phyloP scores from a whole-genome alignment of 2,888 invertebrate species.

The Drosophila yooni region DNA sequence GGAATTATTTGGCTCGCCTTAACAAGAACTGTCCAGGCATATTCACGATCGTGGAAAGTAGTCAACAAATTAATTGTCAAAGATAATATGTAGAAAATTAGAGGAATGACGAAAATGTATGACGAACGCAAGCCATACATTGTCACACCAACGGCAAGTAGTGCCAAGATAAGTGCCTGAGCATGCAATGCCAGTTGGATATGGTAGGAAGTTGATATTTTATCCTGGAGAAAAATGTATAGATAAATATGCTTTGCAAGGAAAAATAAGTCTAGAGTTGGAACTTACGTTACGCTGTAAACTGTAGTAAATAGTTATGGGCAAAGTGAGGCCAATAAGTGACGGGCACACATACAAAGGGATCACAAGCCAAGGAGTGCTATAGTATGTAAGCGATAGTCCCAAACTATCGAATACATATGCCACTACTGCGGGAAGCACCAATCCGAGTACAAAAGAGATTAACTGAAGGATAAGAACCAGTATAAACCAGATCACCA shows the following conservation, averaged over 20 bases:
- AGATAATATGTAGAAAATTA: slow-evolving; percentile 78
- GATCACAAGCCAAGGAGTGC: slow-evolving; percentile 86
- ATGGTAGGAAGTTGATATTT: slow-evolving; percentile 63
- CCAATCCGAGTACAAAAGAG: slow-evolving; percentile 78
- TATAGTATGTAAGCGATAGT: slow-evolving; percentile 87
- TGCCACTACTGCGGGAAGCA: slow-evolving; percentile 81
- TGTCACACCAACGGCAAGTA: slow-evolving; percentile 67
- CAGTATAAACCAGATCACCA: slow-evolving; percentile 56
- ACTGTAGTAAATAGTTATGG: slow-evolving; percentile 73
- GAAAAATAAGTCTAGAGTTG: neutral
- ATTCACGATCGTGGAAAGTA: slow-evolving; percentile 74
- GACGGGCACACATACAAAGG: slow-evolving; percentile 82
- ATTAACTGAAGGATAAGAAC: slow-evolving; percentile 42
- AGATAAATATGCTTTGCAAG: neutral
- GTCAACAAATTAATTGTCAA: slow-evolving; percentile 76
- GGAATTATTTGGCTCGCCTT: slow-evolving; percentile 84
- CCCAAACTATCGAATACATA: slow-evolving; percentile 82
- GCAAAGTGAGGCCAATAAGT: slow-evolving; percentile 78
- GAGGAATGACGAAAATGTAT: slow-evolving; percentile 74
- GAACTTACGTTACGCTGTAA: slow-evolving; percentile 72
- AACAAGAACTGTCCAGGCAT: slow-evolving; percentile 76
- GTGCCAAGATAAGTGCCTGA: slow-evolving; percentile 73
- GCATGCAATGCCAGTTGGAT: slow-evolving; percentile 80
- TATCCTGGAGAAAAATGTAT: slow-evolving; percentile 67
- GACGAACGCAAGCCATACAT: slow-evolving; percentile 69